Percentiles rank a stretch among this genome's conserved stretches.
phyloP scores from a whole-genome alignment of 2,888 invertebrate genomes.

The Alsophila aescularia region DNA sequence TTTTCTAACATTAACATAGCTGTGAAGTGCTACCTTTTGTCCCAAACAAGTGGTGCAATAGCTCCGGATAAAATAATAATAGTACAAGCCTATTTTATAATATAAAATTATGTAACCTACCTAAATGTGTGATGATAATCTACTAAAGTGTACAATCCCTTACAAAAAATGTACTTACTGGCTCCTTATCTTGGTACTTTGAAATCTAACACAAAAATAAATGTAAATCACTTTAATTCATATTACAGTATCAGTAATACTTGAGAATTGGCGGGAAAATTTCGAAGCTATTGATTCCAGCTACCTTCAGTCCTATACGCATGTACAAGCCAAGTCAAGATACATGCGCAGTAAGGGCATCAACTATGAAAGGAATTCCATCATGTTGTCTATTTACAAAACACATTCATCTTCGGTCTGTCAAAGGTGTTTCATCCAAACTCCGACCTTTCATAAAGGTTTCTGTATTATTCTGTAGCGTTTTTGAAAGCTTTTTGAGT shows the following conservation, averaged over 20 bases:
- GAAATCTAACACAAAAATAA: constrained; percentile 22
- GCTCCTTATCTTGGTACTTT: constrained; percentile 22
- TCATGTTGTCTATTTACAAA: constrained; percentile 39
- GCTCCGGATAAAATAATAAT: neutral
- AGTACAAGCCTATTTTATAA: no score
- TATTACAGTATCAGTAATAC: neutral
- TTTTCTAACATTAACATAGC: constrained; percentile 39
- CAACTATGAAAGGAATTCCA: constrained; percentile 32
- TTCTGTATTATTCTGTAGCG: constrained; percentile 3
- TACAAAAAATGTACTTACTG: constrained; percentile 10
- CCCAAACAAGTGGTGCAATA: neutral
- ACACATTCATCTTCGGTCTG: constrained; percentile 34
- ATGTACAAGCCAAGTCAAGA: constrained; percentile 34
- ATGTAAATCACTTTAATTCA: neutral
- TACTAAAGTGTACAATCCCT: neutral
- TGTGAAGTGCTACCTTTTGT: constrained; percentile 4
- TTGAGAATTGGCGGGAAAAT: constrained; percentile 41
- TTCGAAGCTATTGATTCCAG: constrained; percentile 49
- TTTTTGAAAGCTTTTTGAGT: neutral
- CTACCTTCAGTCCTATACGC: constrained; percentile 26
- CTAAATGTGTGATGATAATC: no score
- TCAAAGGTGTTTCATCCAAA: constrained; percentile 22
- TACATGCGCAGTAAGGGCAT: constrained; percentile 45
- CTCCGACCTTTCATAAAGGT: constrained; percentile 13
- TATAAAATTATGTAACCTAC: no score